Evolutionary conservation across 2,888 invertebrate genomes (phyloP), one percentile per base, ranked within the genome.

Genomic region (Conistra vaccinii): DNA sequence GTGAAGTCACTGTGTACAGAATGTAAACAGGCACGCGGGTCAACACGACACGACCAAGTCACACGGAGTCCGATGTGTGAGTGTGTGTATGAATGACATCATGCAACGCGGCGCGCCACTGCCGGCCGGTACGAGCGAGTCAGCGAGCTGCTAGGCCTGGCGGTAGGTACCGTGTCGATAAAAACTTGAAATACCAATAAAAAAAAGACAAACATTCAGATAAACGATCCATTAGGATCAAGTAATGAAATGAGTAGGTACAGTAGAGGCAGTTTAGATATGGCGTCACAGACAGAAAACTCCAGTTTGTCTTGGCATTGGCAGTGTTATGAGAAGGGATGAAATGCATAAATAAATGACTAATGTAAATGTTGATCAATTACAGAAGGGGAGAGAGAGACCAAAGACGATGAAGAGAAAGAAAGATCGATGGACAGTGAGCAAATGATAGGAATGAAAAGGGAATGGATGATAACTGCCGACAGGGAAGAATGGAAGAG

Each of bases 1-100:
- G 94, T 94, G 94, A 89, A 94, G 94, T 95, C 94, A 95, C 95
- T 92, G 92, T 93, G 92, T 92, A 89, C 88, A 90, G 91, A 94
- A 94, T 94, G 95, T 96, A 95, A 95, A 96, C 95, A 96, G 94
- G 89, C 89, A 87, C 91, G 90, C 91, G 92, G 91, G 90, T 90
- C 87, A 88, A 85, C 88, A 88, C 88, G 88, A 85, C 83, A 87
- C 90, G 89, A 88, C 90, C 92, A 89, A 90, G 87, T 91, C 91
- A 90, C 92, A 91, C 91, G 92, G 89, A 87, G 92, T 91, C 92
- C 87, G 82, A 92, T 94, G 94, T 95, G 94, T 95, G 94, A 93
- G 94, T 95, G 95, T 95, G 95, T 95, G 94, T 93, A 93, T 94
- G 95, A 96, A 96, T 96, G 96, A 96, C 96, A 96, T 96, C 96